phyloP scores from a whole-genome alignment of 2,797 vertebrate genomes.

The Coendou prehensilis region DNA sequence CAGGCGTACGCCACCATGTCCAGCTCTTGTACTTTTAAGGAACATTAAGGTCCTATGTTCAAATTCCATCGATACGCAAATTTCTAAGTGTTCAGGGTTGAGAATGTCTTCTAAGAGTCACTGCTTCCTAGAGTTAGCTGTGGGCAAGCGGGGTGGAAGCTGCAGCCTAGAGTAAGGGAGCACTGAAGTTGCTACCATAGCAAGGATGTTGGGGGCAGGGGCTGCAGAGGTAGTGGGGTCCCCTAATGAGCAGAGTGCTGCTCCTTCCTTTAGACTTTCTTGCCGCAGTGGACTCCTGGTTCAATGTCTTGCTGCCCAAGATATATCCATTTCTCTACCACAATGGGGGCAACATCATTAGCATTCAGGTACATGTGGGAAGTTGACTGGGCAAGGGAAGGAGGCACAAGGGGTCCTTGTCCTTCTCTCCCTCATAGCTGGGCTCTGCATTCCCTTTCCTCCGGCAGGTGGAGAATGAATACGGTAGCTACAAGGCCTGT shows the following conservation, averaged over 20 bases:
- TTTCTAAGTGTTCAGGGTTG: neutral
- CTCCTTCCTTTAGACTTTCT: conserved; percentile 92
- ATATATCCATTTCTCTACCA: conserved; percentile 94
- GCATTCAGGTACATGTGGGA: conserved; percentile 92
- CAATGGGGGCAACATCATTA: conserved; percentile 97
- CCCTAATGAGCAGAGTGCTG: neutral
- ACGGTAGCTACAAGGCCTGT: conserved; percentile 96
- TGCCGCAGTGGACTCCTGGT: conserved; percentile 94
- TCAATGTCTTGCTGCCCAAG: conserved; percentile 94
- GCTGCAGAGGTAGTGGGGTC: neutral
- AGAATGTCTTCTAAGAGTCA: neutral
- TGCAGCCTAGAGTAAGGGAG: neutral
- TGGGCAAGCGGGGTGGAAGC: neutral
- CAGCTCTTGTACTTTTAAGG: neutral
- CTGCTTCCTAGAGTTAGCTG: neutral
- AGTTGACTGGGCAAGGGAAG: neutral
- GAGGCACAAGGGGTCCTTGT: neutral
- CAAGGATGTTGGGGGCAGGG: neutral
- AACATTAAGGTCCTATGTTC: conserved; percentile 1
- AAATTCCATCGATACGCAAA: neutral
- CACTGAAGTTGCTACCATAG: neutral
- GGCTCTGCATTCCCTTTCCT: neutral
- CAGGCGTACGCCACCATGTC: neutral
- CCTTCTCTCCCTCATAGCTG: neutral
- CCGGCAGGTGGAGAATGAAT: conserved; percentile 97